Conservation (phyloP, 1,140 invertebrate species). For the Drosophila orena region DNA sequence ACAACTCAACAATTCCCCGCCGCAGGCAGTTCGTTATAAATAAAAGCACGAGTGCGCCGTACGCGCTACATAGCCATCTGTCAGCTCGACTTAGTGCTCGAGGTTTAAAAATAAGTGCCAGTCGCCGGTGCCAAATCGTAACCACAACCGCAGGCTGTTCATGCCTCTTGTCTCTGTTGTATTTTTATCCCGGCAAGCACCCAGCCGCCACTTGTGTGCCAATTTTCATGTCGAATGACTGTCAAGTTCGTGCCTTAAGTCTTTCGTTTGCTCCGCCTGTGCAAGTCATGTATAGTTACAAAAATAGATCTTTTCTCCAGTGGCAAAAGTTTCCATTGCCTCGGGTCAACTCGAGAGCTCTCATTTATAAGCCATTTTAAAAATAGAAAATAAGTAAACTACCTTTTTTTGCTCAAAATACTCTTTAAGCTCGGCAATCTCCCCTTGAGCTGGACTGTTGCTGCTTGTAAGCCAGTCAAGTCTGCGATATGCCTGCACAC, state of each 20-base stretch:
- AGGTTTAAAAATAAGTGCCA: slow-evolving; percentile 45
- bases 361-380: not conserved
- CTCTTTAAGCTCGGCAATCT: not conserved
- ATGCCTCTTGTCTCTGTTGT: slow-evolving; percentile 36
- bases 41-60: slow-evolving; percentile 33
- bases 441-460: slow-evolving; percentile 15
- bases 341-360: no score
- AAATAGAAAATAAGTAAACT: not conserved
- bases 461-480: slow-evolving; percentile 19
- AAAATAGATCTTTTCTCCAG: slow-evolving; percentile 22
- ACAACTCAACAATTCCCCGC: slow-evolving; percentile 42
- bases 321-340: slow-evolving; percentile 11
- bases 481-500: slow-evolving; percentile 14
- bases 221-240: slow-evolving; percentile 61
- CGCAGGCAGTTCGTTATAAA: slow-evolving; percentile 46
- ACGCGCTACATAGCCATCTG: slow-evolving; percentile 33
- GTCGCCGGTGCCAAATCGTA: slow-evolving; percentile 7
- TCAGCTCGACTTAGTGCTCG: slow-evolving; percentile 31
- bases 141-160: slow-evolving; percentile 16
- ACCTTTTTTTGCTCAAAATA: not conserved
- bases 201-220: slow-evolving; percentile 12
- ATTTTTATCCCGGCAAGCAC: slow-evolving; percentile 24
- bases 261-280: slow-evolving; percentile 29
- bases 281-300: slow-evolving; percentile 29
- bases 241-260: slow-evolving; percentile 68